Evolutionary conservation across 1,140 invertebrate genomes (phyloP).

Genomic region (Conopomorpha cramerella): DNA sequence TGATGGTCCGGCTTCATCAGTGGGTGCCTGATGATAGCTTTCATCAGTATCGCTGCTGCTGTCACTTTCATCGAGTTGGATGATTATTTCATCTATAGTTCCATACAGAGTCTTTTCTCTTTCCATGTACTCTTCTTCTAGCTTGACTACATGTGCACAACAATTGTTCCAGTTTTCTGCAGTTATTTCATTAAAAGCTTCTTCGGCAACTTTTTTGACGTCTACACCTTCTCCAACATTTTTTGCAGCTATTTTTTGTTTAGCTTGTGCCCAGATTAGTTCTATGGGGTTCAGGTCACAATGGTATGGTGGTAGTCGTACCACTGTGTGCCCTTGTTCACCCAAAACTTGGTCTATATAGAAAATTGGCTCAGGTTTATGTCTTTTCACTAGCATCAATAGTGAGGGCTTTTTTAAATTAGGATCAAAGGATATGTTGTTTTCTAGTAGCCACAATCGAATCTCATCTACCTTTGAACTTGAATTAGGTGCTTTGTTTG

Average conservation of each 20-base stretch:
- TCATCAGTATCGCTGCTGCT: neutral
- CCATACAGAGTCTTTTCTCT: neutral
- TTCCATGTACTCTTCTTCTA: neutral
- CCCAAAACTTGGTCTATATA: constrained; percentile 5
- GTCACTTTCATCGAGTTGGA: neutral
- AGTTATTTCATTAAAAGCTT: neutral
- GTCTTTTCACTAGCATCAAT: constrained; percentile 1
- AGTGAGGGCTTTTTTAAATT: constrained; percentile 1
- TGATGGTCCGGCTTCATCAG: no score
- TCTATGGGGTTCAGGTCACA: neutral
- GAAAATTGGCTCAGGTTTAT: constrained; percentile 4
- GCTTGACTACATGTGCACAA: neutral
- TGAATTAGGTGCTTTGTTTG: constrained; percentile 6
- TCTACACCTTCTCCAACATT: neutral
- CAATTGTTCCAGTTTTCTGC: neutral
- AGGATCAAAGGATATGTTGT: constrained; percentile 6
- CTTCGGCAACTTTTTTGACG: neutral
- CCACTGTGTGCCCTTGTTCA: constrained; percentile 4
- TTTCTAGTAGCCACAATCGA: constrained; percentile 8
- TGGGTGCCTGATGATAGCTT: no score
- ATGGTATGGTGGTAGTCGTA: neutral
- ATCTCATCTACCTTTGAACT: constrained; percentile 5
- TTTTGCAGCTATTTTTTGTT: neutral
- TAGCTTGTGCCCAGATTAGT: neutral
- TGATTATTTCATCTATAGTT: neutral